These are phyloP conservation scores for Tenthredo livida DNA, from an alignment of 2,888 invertebrate species.

Conservation along the genomic window DNA sequence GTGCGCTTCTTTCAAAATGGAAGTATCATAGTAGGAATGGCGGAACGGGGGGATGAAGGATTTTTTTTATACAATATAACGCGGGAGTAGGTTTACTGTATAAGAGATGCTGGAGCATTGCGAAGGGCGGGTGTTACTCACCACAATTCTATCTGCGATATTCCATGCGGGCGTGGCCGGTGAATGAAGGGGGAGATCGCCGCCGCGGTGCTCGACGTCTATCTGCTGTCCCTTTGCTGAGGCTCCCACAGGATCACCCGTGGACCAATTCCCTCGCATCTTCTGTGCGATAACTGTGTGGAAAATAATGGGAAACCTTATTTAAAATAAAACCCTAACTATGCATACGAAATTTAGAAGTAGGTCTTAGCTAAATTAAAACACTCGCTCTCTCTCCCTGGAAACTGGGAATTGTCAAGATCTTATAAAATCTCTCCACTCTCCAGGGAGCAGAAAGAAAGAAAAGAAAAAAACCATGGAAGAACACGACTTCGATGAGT, in stretches of 20 bases:
- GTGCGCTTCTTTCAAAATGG: neutral
- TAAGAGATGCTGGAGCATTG: neutral
- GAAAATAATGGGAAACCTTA: slow-evolving; percentile 17
- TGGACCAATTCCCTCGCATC: slow-evolving; percentile 68
- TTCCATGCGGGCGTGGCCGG: slow-evolving; percentile 72
- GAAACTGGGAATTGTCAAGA: too few species aligned
- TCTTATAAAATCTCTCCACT: too few species aligned
- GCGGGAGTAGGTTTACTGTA: neutral
- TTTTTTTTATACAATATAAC: neutral
- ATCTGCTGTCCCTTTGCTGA: slow-evolving; percentile 60
- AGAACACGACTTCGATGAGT: too few species aligned
- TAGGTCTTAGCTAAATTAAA: too few species aligned
- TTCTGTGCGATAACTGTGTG: slow-evolving; percentile 43
- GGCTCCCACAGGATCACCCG: slow-evolving; percentile 61
- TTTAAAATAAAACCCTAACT: neutral
- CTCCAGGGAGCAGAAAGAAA: too few species aligned
- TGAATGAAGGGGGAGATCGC: slow-evolving; percentile 63
- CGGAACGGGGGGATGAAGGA: slow-evolving; percentile 17
- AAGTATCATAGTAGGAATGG: neutral
- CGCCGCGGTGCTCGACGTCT: slow-evolving; percentile 58
- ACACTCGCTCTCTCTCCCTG: too few species aligned
- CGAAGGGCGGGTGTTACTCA: slow-evolving; percentile 60
- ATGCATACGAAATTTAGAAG: too few species aligned
- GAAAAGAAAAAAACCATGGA: too few species aligned
- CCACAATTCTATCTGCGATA: slow-evolving; percentile 68